Evolutionary conservation across 2,113 vertebrate genomes (phyloP).

Genomic region (Miniopterus natalensis): DNA sequence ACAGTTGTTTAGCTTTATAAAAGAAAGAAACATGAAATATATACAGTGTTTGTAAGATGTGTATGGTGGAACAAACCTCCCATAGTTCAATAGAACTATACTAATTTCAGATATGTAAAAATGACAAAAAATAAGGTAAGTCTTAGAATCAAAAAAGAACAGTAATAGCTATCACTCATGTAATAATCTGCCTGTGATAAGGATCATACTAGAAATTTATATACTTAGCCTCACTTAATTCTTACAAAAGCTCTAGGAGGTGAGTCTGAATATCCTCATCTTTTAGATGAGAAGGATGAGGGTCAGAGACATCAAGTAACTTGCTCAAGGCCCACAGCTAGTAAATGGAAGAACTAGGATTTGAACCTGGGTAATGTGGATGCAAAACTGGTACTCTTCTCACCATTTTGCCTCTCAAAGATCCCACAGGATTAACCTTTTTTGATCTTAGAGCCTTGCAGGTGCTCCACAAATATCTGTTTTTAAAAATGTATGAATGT

Average conservation of each 20-base stretch:
- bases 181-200: not conserved
- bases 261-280: not conserved
- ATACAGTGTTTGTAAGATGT: not conserved
- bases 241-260: not conserved
- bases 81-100: not conserved
- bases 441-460: conserved; percentile 19
- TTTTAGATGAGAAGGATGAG: conserved; percentile 40
- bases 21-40: not conserved
- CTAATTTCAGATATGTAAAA: conserved; percentile 45
- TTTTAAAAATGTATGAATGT: not conserved
- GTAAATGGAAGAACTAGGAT: not conserved
- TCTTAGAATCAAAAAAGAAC: conserved; percentile 46
- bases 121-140: conserved; percentile 19
- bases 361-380: not conserved
- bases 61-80: not conserved
- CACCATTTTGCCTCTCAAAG: not conserved
- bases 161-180: not conserved
- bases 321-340: not conserved
- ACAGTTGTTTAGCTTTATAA: not conserved
- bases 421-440: not conserved
- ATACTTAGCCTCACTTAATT: conserved; percentile 25
- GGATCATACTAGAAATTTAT: not conserved
- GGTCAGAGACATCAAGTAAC: not conserved
- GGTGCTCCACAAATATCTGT: not conserved
- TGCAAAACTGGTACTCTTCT: not conserved